Percentiles rank a stretch among this genome's conserved stretches.
phyloP scores from a whole-genome alignment of 2,113 vertebrate genomes.

The Psittacara wagleri region DNA sequence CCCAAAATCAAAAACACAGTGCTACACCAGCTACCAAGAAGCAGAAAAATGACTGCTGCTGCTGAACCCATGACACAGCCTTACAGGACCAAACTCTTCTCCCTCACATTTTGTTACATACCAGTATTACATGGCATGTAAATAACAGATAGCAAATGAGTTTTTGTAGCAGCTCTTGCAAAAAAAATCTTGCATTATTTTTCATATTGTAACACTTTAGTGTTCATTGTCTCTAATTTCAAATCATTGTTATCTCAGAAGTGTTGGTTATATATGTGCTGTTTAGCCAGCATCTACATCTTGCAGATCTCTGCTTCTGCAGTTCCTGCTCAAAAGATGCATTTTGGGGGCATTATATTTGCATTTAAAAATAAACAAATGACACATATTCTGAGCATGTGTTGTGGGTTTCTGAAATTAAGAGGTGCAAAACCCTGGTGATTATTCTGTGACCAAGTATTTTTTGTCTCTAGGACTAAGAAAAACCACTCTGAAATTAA shows the following conservation, averaged over 20 bases:
- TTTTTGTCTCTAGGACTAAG: neutral
- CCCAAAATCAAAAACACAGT: too few relatives aligned
- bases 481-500: neutral
- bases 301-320: neutral
- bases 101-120: neutral
- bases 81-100: neutral
- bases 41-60: too few relatives aligned
- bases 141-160: neutral
- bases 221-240: neutral
- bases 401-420: neutral
- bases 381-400: neutral
- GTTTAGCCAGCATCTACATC: neutral
- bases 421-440: neutral
- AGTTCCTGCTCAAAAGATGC: neutral
- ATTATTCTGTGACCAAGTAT: neutral
- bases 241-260: neutral
- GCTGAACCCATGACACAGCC: neutral
- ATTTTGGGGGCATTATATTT: neutral
- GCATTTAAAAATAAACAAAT: neutral
- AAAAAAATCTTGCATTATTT: neutral
- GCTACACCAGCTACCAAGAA: too few relatives aligned
- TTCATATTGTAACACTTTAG: neutral
- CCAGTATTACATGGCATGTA: accelerated
- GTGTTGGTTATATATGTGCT: neutral
- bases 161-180: neutral